Evolutionary conservation across 2,888 invertebrate genomes (phyloP).

Genomic region (Temnothorax unifasciatus): DNA sequence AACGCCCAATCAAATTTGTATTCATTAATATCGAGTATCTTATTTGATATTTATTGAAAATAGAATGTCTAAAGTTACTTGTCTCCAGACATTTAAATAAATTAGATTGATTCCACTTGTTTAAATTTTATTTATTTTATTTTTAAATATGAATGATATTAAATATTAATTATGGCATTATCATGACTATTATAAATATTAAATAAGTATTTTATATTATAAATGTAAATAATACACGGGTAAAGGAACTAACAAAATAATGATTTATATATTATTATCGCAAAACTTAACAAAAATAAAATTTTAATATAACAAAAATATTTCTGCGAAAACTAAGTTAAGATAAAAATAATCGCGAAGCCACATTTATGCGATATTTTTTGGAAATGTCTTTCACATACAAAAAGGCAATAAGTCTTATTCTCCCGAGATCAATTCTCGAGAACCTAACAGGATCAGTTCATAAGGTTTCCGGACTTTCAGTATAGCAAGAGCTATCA

Average conservation of each 20-base stretch:
- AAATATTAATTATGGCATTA: slow-evolving; percentile 4
- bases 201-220: slow-evolving; percentile 3
- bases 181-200: too few relatives aligned
- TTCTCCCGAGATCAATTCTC: slow-evolving; percentile 54
- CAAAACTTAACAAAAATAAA: slow-evolving; percentile 12
- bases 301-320: slow-evolving; percentile 5
- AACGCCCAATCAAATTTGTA: neutral
- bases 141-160: neutral
- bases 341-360: slow-evolving; percentile 10
- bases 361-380: neutral
- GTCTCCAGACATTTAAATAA: neutral
- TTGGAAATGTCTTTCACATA: slow-evolving; percentile 37
- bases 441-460: slow-evolving; percentile 61
- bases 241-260: neutral
- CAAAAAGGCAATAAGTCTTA: slow-evolving; percentile 39
- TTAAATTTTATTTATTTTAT: neutral
- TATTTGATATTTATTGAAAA: neutral
- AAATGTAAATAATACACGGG: neutral
- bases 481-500: neutral
- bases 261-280: neutral
- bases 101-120: neutral
- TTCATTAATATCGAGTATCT: neutral
- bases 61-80: neutral
- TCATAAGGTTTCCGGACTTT: slow-evolving; percentile 56
- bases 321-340: neutral